Base-by-base conservation (phyloP, 2,113 vertebrate species). In the Nothoprocta pentlandii region DNA sequence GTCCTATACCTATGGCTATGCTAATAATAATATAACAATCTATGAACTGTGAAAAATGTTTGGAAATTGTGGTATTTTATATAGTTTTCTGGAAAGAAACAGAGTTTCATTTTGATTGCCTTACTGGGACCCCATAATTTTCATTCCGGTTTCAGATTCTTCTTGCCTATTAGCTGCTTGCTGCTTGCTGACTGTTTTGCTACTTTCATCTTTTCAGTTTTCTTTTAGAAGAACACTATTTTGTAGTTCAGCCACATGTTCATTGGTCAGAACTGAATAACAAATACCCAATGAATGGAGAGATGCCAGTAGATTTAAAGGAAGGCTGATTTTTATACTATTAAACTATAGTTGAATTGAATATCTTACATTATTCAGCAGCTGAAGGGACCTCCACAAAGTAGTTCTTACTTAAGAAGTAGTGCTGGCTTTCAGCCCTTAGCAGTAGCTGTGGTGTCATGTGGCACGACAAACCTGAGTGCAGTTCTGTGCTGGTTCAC, bases 61-160 rank as follows among this genome's bases (percentile, higher is more conserved):
- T 58, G 25, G 9, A 68, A 83, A 51, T 80, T 49, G 30, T 30
- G 19, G 10, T 53, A 0, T 62, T 53, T 73, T 9, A 59, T 3
- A 74, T 71, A 70, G 4, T 86, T 81, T 88, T 81, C n/a, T 89
- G 20, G 75, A 58, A 71, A 69, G 61, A 2, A 84, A 22, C 7
- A 53, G 69, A 73, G 13, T 1, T 0, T 0, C 36, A 51, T 51
- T 80, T 78, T 88, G 15, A 53, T 21, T 71, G 8, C 36, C 25
- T 47, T 84, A 61, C 28, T 84, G 25, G 12, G 80, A 84, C 84
- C 81, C 22, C 41, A 5, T 73, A 61, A 42, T 71, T 86, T 5
- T 78, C 2, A 32, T 84, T 89, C 16, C 34, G 2, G 54, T 81
- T 58, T 64, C 47, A 67, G 23, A 5, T 79, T 71, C 8, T 76